Evolutionary conservation across 92 coral and sea anemone genomes (phyloP), one percentile per base, ranked within the genome.

Genomic region (Bergia sp.): DNA sequence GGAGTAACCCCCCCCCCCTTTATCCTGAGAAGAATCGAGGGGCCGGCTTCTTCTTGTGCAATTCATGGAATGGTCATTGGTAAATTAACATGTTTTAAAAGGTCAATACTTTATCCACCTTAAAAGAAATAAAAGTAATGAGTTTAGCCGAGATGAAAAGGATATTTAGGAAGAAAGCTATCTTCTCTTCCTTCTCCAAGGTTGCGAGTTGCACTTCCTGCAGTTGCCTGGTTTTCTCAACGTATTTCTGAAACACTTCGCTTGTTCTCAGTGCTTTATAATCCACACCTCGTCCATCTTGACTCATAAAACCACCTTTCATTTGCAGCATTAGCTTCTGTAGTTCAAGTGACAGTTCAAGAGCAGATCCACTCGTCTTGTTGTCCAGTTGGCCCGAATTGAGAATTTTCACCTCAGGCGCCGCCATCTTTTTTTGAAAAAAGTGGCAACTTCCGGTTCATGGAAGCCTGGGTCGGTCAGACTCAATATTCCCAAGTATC

Each of bases 161-260:
- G 98, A 96, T 96, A 96, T 97, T 96, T 38, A 96, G 64, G 73
- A 94, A 96, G 86, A 96, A 96, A 23, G 96, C 96, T 20, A 89
- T 96, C 82, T 94, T 94, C 88, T 95, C 95, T 39, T 16, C 64
- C 38, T 82, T 80, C 38, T 76, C 90, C 61, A 96, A 76, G 66
- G 88, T 89, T 37, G 58, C 64, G 42, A 95, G 85, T 57, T 92
- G 69, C 53, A 89, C 94, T 47, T 38, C 45, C 72, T 81, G 89
- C 66, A 96, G 75, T 18, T 89, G 92, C 79, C 88, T 76, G 29
- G 96, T 86, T 72, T 89, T 89, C 66, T 55, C 86, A 78, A 87
- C 82, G 74, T 93, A 96, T 61, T 88, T 91, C 23, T 67, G 87
- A 76, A 96, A 95, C 90, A 95, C 79, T 57, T 92, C 93, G 92